Conservation (phyloP, 2,797 vertebrate genomes). For the Amblyraja radiata region DNA sequence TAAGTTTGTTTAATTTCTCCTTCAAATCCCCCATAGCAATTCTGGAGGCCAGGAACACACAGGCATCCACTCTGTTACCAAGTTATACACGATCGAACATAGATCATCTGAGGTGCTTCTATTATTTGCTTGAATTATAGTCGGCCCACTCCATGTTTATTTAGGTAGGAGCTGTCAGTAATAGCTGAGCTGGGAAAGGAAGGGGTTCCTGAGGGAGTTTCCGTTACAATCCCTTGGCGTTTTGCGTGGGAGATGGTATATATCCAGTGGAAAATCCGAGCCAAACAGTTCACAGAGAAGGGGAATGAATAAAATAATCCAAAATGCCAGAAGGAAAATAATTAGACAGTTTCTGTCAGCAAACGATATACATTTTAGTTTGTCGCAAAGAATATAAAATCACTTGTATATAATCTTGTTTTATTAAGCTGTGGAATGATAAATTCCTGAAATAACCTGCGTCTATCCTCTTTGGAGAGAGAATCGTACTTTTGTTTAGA, state of each 20-base stretch:
- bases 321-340: neutral
- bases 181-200: neutral
- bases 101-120: neutral
- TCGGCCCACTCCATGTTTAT: neutral
- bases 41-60: neutral
- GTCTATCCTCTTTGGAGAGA: neutral
- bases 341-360: neutral
- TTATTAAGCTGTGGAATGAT: neutral
- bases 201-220: neutral
- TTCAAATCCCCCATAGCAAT: neutral
- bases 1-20: neutral
- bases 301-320: neutral
- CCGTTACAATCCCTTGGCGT: conserved; percentile 2
- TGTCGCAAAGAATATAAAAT: neutral
- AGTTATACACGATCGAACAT: neutral
- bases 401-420: neutral
- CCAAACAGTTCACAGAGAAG: neutral
- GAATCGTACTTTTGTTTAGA: neutral
- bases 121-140: neutral
- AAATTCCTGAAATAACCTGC: neutral
- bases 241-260: neutral
- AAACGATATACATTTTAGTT: too few relatives aligned
- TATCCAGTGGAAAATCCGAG: conserved; percentile 2
- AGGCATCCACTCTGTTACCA: neutral
- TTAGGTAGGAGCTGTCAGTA: neutral